A percentile compares a stretch with the other conserved stretches of the same genome.
Evolutionary conservation across 2,113 vertebrate species (phyloP).

Genomic region (Oreocharis arfaki): DNA sequence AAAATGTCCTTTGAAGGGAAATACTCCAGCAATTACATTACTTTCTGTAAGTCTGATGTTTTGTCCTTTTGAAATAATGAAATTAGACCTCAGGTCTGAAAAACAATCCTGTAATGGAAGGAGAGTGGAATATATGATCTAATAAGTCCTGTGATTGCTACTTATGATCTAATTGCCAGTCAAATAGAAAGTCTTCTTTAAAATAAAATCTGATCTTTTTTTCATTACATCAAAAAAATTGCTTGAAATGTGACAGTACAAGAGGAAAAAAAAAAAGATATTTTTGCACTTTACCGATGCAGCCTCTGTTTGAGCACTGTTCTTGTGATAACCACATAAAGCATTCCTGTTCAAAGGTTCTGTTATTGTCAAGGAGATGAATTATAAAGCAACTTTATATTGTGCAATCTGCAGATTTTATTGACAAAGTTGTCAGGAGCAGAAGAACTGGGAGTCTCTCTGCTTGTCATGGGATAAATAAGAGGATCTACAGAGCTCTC

Average conservation of each 20-base stretch:
- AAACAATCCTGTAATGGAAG: conserved; percentile 8
- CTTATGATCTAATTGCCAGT: conserved; percentile 13
- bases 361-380: conserved; percentile 70
- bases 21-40: not conserved
- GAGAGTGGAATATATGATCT: conserved; percentile 23
- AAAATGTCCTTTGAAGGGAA: not conserved
- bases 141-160: conserved; percentile 19
- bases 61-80: conserved; percentile 43
- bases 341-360: conserved; percentile 44
- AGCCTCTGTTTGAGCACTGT: not conserved
- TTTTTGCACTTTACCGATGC: not conserved
- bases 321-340: not conserved
- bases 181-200: conserved; percentile 48
- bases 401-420: conserved; percentile 69
- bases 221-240: not conserved
- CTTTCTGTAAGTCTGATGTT: not conserved
- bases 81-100: conserved; percentile 18
- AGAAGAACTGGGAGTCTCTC: conserved; percentile 65
- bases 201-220: conserved; percentile 38
- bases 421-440: conserved; percentile 74
- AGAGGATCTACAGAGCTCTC: conserved; percentile 59
- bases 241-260: not conserved
- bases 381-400: conserved; percentile 73
- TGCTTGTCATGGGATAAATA: conserved; percentile 68
- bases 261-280: not conserved